Base-by-base conservation (phyloP, 2,797 vertebrate species). In the Lophotriccus pileatus region DNA sequence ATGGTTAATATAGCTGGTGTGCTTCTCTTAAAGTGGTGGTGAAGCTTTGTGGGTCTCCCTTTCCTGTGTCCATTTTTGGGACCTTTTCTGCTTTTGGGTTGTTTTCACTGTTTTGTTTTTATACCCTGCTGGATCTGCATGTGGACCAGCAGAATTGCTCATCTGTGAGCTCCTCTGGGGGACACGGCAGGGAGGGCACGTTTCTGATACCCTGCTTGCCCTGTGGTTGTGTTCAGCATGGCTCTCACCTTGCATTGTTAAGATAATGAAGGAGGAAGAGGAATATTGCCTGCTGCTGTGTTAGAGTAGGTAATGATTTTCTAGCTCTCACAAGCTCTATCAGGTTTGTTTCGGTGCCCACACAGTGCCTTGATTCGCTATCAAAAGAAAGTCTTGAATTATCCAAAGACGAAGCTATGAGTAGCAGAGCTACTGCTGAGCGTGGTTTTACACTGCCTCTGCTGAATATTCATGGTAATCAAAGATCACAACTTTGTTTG, bases 261-360 rank as follows among this genome's bases (percentile, higher is more conserved):
- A 43, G 76, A 37, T 81, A 90, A 81, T 78, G 53, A 56, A 88
- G 47, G 68, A 87, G 49, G 64, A 91, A 87, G 32, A 90, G 22
- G 69, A 91, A 81, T 90, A n/a, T 53, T 86, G 58, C 62, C 77
- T 90, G 83, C 85, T 96, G 83, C 75, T 90, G 62, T 88, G 66
- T 80, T 78, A 72, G 73, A 92, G 92, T 84, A 78, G 66, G 74
- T 78, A 78, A 81, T 75, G 86, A 92, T 94, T 96, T 95, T 88
- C 69, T 75, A 68, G 58, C 76, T 93, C 70, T 90, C 66, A 21
- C 34, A 64, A 72, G 27, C 69, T 78, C 2, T 39, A 60, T 88
- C 73, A 84, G 36, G 58, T 90, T 87, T 95, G 80, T 90, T 66
- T 90, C 9, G 1, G 62, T 88, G 76, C 77, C 62, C 41, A 81